Conservation (phyloP, 2,888 invertebrate species). For the Mimas tiliae region DNA sequence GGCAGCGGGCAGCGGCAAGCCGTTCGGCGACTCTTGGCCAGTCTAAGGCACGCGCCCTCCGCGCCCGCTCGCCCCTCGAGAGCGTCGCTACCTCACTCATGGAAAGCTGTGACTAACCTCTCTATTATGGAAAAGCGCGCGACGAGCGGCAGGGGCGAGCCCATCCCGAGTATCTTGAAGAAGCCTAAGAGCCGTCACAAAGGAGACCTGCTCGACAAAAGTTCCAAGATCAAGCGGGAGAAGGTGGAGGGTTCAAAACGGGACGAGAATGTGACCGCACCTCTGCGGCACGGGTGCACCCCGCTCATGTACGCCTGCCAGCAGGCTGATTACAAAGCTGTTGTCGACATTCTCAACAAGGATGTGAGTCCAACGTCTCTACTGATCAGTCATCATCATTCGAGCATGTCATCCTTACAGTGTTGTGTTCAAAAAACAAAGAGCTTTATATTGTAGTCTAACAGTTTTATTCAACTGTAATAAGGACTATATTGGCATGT, state of each 20-base stretch:
- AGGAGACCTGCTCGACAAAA: slow-evolving; percentile 75
- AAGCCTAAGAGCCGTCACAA: slow-evolving; percentile 70
- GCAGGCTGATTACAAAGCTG: slow-evolving; percentile 91
- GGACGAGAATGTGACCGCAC: slow-evolving; percentile 66
- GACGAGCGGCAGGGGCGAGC: slow-evolving; percentile 71
- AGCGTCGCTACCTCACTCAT: slow-evolving; percentile 49
- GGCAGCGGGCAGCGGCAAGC: slow-evolving; percentile 54
- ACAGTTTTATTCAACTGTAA: slow-evolving; percentile 2
- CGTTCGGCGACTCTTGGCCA: slow-evolving; percentile 52
- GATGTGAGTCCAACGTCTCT: slow-evolving; percentile 85
- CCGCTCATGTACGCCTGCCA: slow-evolving; percentile 96
- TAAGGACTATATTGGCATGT: slow-evolving; percentile 22
- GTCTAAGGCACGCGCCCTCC: slow-evolving; percentile 79
- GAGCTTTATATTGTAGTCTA: background rate
- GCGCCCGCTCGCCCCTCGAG: slow-evolving; percentile 74
- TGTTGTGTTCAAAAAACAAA: background rate
- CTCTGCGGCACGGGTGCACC: slow-evolving; percentile 89
- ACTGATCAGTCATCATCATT: slow-evolving; percentile 28
- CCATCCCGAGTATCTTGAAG: slow-evolving; percentile 79
- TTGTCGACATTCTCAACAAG: slow-evolving; percentile 89
- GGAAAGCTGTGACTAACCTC: slow-evolving; percentile 53
- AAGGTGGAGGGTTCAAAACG: slow-evolving; percentile 68
- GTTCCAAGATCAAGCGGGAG: slow-evolving; percentile 76
- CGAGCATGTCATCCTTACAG: slow-evolving; percentile 9
- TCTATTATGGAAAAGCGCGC: slow-evolving; percentile 79